Base-by-base conservation (phyloP, 2,797 vertebrate species). In the Microtus obscurus region DNA sequence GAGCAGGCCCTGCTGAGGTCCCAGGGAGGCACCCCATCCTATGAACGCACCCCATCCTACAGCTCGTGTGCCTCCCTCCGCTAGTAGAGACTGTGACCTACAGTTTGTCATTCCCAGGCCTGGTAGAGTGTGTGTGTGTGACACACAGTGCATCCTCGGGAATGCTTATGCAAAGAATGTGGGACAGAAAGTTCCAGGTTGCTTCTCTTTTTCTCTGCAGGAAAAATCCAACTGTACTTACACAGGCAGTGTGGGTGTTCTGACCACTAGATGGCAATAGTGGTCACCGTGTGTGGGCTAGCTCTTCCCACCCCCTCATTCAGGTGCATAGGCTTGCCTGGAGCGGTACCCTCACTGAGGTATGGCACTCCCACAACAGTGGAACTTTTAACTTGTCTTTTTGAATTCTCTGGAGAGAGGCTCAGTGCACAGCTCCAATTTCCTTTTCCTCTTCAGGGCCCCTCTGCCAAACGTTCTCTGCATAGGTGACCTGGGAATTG, bases 341-440 rank as follows among this genome's bases (percentile, higher is more conserved):
- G 63, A 31, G 37, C 19, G 0, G 31, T 8, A 10, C 65, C 40
- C 40, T 4, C 69, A 2, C 27, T 25, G 67, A 48, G 17, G 34
- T 23, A 1, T 5, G 37, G 23, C 23, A 19, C 43, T 48, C 81
- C 29, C 27, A 2, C 19, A 37, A 5, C 73, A 29, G 11, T 5
- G 40, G 82, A 83, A 13, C 51, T 71, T 27, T 37, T 87, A 16
- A 14, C 63, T 23, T 82, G 65, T 34, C 88, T 59, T 67, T 88
- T 67, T 59, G 48, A 71, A 37, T 80, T 59, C 76, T 94, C 77
- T 76, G 51, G 83, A 56, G 92, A 90, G 65, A 71, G 73, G 45
- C 45, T 93, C 79, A 12, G n/a, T 21, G 27, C 7, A 45, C 17
- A 90, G 25, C 1, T n/a, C 34, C 17, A 23, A 21, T 45, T 82